Percentiles rank a stretch among this genome's conserved stretches.
phyloP scores from a whole-genome alignment of 2,797 vertebrate species.

The Toxotes lorentzi region DNA sequence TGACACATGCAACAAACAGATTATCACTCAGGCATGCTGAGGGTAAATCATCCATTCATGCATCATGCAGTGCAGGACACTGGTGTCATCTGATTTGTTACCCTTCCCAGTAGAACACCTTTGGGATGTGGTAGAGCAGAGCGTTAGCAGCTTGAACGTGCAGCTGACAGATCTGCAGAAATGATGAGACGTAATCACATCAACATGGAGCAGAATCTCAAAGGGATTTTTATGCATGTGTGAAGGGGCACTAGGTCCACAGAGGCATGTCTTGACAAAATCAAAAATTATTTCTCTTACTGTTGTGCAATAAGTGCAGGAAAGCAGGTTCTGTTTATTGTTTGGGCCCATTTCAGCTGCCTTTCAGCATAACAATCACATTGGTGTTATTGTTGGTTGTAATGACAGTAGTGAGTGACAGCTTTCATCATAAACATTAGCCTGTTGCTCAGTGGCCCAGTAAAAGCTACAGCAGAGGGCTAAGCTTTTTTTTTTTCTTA shows the following conservation, averaged over 20 bases:
- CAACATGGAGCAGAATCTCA: background rate
- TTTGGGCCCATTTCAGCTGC: background rate
- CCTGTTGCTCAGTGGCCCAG: background rate
- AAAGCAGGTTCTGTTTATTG: background rate
- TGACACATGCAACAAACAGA: background rate
- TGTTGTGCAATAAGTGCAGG: background rate
- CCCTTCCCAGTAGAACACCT: background rate
- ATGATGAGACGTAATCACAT: no score
- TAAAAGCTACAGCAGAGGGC: background rate
- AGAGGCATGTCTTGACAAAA: background rate
- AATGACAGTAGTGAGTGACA: background rate
- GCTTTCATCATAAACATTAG: background rate
- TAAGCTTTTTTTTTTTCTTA: background rate
- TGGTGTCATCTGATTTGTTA: background rate
- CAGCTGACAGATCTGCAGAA: background rate
- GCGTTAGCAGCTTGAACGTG: background rate
- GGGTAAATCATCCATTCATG: constrained; percentile 14
- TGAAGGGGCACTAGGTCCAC: background rate
- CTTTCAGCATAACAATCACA: background rate
- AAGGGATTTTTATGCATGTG: no score
- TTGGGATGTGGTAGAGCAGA: background rate
- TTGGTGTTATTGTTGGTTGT: background rate
- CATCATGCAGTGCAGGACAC: constrained; percentile 22
- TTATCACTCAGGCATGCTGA: constrained; percentile 8
- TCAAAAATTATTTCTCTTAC: background rate